Conservation (phyloP, 2,113 vertebrate species). For the Dicaeum eximium region DNA sequence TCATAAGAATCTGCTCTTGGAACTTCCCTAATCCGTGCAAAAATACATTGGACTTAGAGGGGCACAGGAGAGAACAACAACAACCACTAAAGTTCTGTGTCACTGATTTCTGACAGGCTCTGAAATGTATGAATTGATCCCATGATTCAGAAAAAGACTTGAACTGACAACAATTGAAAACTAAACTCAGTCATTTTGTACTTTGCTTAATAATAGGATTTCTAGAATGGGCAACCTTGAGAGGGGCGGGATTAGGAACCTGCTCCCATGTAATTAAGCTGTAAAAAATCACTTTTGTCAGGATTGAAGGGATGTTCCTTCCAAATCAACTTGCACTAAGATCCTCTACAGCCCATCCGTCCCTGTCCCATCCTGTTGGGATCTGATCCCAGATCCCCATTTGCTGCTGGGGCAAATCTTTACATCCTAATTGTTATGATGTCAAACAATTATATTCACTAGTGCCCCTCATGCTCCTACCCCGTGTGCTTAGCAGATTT, state of each 20-base stretch:
- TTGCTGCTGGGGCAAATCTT: not conserved
- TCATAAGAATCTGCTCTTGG: not conserved
- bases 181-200: fast-evolving
- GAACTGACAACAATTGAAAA: not conserved
- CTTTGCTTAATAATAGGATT: not conserved
- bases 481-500: not conserved
- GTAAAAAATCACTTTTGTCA: not conserved
- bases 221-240: not conserved
- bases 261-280: not conserved
- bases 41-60: not conserved
- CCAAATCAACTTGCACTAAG: not conserved
- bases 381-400: not conserved
- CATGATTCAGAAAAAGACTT: fast-evolving
- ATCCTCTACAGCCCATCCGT: not conserved
- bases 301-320: not conserved
- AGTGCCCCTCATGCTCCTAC: not conserved
- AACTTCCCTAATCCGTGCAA: not conserved
- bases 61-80: not conserved
- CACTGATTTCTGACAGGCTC: not conserved
- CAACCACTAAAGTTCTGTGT: fast-evolving
- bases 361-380: not conserved
- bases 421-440: not conserved
- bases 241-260: not conserved
- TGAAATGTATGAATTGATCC: not conserved
- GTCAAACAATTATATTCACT: not conserved